These are phyloP conservation scores for Saimiri boliviensis DNA, from an alignment of 2,113 vertebrate species.

Conservation along the genomic window DNA sequence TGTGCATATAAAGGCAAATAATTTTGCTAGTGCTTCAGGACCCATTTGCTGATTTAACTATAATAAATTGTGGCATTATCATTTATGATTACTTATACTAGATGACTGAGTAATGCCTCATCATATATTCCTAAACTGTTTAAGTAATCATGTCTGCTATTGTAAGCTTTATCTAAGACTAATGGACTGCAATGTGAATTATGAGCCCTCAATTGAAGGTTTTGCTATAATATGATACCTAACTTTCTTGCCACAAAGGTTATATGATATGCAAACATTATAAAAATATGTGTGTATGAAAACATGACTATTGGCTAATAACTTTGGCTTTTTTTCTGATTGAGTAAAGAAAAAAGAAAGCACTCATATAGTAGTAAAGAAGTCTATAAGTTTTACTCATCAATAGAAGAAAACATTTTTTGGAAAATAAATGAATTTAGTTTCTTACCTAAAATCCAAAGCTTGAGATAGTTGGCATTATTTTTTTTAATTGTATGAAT, in stretches of 20 bases:
- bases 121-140: constrained; percentile 49
- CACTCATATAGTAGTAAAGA: not conserved
- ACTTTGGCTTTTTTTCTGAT: not conserved
- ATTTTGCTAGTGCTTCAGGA: not conserved
- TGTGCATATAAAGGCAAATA: not conserved
- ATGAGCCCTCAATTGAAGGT: constrained; percentile 17
- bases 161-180: constrained; percentile 60
- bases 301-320: constrained; percentile 31
- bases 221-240: constrained; percentile 46
- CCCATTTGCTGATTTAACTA: not conserved
- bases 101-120: constrained; percentile 36
- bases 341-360: constrained; percentile 27
- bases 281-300: constrained; percentile 13
- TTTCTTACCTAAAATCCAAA: not conserved
- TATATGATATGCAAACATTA: constrained; percentile 25
- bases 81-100: constrained; percentile 48
- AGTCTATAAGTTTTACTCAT: not conserved
- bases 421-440: not conserved
- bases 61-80: constrained; percentile 44
- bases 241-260: constrained; percentile 46
- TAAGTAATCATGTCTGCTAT: constrained; percentile 56
- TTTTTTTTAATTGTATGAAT: not conserved
- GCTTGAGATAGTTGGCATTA: not conserved
- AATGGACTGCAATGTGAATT: constrained; percentile 48
- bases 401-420: not conserved